Evolutionary conservation across 2,113 vertebrate genomes (phyloP).

Genomic region (Bos javanicus): DNA sequence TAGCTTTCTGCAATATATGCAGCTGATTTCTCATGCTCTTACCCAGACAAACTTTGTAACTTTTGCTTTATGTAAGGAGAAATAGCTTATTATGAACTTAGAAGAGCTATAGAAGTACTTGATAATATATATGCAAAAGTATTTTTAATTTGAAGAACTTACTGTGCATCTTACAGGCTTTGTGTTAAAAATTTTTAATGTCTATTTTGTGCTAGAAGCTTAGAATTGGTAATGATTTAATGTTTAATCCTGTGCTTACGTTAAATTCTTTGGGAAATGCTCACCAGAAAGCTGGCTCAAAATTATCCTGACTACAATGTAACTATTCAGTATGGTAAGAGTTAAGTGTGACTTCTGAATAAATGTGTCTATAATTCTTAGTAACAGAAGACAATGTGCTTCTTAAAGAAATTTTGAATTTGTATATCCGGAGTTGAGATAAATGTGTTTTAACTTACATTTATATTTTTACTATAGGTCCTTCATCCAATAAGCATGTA

Average conservation of each 20-base stretch:
- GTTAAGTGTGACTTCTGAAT: neutral
- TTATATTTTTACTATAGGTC: neutral
- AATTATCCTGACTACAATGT: neutral
- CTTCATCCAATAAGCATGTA: neutral
- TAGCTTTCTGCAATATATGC: neutral
- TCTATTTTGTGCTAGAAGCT: neutral
- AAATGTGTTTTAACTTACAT: neutral
- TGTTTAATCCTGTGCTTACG: conserved; percentile 15
- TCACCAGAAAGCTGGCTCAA: conserved; percentile 21
- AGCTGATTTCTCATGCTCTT: neutral
- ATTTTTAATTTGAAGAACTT: conserved; percentile 40
- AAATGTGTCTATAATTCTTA: neutral
- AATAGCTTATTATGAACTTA: conserved; percentile 18
- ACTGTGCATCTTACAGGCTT: neutral
- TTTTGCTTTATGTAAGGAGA: conserved; percentile 4
- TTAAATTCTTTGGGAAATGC: conserved; percentile 20
- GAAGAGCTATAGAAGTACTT: neutral
- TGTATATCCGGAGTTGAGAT: neutral
- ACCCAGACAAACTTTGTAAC: neutral
- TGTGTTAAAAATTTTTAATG: conserved; percentile 19
- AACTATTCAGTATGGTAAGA: neutral
- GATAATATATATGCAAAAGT: conserved; percentile 15
- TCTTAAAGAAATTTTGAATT: conserved; percentile 7
- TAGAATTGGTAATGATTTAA: neutral
- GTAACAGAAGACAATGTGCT: neutral